Evolutionary conservation across 1,140 invertebrate genomes (phyloP).

Genomic region (Tetramorium alpestre): DNA sequence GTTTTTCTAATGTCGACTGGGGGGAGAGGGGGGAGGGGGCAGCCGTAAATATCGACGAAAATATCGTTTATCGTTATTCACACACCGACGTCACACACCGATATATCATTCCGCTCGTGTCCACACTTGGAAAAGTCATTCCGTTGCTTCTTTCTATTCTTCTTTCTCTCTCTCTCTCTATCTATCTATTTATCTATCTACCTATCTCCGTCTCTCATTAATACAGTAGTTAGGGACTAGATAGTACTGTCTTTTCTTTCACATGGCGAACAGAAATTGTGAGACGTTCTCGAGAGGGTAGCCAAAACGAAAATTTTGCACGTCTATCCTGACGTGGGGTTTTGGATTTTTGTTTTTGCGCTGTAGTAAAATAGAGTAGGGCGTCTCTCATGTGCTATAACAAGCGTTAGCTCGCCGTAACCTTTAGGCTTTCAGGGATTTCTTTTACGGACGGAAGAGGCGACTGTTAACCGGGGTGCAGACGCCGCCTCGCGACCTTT

Average conservation of each 20-base stretch:
- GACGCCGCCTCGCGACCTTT: slow-evolving; percentile 60
- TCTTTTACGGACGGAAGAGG: background rate
- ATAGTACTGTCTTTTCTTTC: background rate
- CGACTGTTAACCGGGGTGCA: background rate
- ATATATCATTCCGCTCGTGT: slow-evolving; percentile 62
- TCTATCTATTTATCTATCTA: background rate
- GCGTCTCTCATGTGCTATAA: background rate
- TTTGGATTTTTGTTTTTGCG: background rate
- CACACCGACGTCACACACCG: no score
- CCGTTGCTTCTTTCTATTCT: background rate
- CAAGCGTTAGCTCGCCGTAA: background rate
- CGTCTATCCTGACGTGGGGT: background rate
- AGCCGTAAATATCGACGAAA: slow-evolving; percentile 72
- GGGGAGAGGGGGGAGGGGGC: background rate
- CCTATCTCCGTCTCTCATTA: background rate
- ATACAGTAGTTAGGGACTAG: background rate
- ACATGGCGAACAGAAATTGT: background rate
- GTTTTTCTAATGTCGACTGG: slow-evolving; percentile 1
- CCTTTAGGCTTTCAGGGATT: background rate
- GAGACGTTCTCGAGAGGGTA: background rate
- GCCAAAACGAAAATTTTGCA: background rate
- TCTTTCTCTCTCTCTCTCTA: background rate
- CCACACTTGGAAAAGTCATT: slow-evolving; percentile 50
- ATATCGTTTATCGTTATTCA: slow-evolving; percentile 66
- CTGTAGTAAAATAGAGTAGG: background rate